Evolutionary conservation across 2,888 invertebrate genomes (phyloP).

Genomic region (Mesochorus sp.): DNA sequence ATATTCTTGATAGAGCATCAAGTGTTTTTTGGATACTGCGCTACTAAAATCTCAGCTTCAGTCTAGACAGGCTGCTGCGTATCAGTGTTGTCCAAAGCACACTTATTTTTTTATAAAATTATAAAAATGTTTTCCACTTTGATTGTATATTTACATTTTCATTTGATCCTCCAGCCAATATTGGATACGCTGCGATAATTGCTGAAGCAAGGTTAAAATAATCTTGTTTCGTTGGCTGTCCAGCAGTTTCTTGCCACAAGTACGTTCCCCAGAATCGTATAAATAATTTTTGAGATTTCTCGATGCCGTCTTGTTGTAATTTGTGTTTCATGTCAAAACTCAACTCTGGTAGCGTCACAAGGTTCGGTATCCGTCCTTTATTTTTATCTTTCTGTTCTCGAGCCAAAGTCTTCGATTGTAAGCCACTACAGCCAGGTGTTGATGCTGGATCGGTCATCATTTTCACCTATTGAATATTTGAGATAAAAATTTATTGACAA

Average conservation of each 20-base stretch:
- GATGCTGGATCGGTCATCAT: no score
- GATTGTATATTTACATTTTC: conserved; percentile 4
- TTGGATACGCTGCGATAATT: conserved; percentile 9
- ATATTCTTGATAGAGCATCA: not conserved
- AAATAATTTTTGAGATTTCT: conserved; percentile 9
- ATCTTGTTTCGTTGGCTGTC: conserved; percentile 13
- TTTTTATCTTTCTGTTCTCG: not conserved
- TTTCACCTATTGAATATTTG: no score
- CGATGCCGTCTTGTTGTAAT: not conserved
- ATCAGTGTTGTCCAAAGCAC: not conserved
- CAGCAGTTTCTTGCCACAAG: conserved; percentile 11
- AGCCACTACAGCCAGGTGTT: no score
- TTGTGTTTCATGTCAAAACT: not conserved
- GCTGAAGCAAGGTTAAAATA: conserved; percentile 5
- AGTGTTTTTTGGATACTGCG: no score
- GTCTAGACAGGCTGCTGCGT: no score
- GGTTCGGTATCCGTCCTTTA: not conserved
- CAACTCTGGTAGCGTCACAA: not conserved
- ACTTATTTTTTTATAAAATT: not conserved
- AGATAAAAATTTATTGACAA: no score
- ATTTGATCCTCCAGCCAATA: conserved; percentile 1
- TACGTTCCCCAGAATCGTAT: conserved; percentile 21
- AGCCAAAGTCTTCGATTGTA: no score
- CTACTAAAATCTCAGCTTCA: no score
- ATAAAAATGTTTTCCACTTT: not conserved